These are phyloP conservation scores for Lottia gigantea DNA, from an alignment of 2,888 invertebrate genomes.

Conservation along the genomic window DNA sequence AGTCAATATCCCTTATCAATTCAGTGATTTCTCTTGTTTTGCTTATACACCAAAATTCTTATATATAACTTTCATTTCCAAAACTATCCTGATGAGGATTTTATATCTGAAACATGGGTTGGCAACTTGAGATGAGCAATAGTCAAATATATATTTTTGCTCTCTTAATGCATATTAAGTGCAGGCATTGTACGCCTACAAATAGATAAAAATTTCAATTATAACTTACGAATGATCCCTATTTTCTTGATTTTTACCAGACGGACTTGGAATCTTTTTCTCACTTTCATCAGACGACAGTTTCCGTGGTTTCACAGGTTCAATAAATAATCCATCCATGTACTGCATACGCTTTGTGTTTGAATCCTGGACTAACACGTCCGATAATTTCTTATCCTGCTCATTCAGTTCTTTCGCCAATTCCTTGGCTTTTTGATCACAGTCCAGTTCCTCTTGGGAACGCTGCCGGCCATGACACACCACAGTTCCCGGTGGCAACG, in stretches of 20 bases:
- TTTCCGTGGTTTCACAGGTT: conserved; percentile 17
- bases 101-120: too few relatives aligned
- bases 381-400: conserved; percentile 53
- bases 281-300: conserved; percentile 1
- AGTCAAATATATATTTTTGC: too few relatives aligned
- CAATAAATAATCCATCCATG: conserved; percentile 75
- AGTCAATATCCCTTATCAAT: too few relatives aligned
- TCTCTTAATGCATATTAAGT: too few relatives aligned
- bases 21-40: too few relatives aligned
- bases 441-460: conserved; percentile 80
- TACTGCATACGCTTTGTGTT: conserved; percentile 79
- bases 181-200: too few relatives aligned
- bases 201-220: too few relatives aligned
- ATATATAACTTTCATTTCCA: too few relatives aligned
- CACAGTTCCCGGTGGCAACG: not conserved
- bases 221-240: not conserved
- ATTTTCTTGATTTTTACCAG: not conserved
- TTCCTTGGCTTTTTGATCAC: conserved; percentile 76
- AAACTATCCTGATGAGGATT: too few relatives aligned
- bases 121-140: too few relatives aligned
- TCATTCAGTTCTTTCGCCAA: conserved; percentile 61
- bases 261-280: not conserved
- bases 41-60: too few relatives aligned
- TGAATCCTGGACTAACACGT: conserved; percentile 71
- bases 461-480: conserved; percentile 57